Evolutionary conservation across 1,140 invertebrate genomes (phyloP).

Genomic region (Eupeodes corollae): DNA sequence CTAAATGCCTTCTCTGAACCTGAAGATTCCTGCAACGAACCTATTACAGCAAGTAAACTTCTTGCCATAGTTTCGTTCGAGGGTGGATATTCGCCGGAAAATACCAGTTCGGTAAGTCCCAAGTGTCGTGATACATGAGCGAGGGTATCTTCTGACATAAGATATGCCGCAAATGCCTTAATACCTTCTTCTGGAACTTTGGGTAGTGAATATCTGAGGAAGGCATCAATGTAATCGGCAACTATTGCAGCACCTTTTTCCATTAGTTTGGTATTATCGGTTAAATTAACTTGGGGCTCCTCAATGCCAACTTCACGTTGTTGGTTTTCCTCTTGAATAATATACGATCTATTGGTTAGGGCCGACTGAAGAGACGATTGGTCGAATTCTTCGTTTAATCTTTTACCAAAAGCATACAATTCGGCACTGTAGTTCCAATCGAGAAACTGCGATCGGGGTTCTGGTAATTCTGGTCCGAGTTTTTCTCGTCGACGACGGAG

Average conservation of each 20-base stretch:
- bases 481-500: constrained; percentile 23
- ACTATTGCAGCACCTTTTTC: constrained; percentile 52
- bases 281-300: constrained; percentile 43
- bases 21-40: constrained; percentile 55
- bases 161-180: constrained; percentile 50
- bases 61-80: constrained; percentile 52
- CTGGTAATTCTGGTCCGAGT: constrained; percentile 20
- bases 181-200: constrained; percentile 57
- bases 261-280: constrained; percentile 58
- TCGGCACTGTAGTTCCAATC: constrained; percentile 87
- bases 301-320: constrained; percentile 59
- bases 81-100: constrained; percentile 66
- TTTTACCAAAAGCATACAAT: constrained; percentile 73
- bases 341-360: constrained; percentile 69
- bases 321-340: constrained; percentile 55
- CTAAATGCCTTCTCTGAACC: constrained; percentile 48
- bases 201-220: constrained; percentile 47
- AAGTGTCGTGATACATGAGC: constrained; percentile 58
- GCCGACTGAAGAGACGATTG: constrained; percentile 55
- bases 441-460: constrained; percentile 48
- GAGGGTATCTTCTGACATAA: constrained; percentile 54
- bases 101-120: constrained; percentile 71
- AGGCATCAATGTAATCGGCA: constrained; percentile 42
- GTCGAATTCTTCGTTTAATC: constrained; percentile 77
- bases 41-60: constrained; percentile 72